Base-by-base conservation (phyloP, 2,113 vertebrate genomes). In the Plecturocebus donacophilus region DNA sequence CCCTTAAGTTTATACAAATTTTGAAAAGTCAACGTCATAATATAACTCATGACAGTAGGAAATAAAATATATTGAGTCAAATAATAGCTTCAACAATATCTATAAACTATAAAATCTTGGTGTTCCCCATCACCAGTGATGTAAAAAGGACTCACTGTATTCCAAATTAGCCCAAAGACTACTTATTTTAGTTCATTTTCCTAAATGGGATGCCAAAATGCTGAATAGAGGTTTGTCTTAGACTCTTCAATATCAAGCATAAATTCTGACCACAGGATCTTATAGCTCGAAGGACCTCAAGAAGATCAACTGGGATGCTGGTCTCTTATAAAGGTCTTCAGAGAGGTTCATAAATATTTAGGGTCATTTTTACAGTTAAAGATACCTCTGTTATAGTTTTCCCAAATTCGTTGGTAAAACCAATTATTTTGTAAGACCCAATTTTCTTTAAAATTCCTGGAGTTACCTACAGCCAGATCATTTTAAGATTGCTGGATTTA, bases 401-500 rank as follows among this genome's bases (percentile, higher is more conserved):
- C 17, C 32, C 30, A 93, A 88, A 56, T 8, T 91, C 6, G 1
- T 27, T 58, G 47, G 35, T 21, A 66, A 96, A 85, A 42, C 42
- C 6, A 87, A 85, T 93, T 95, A 96, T 70, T 86, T 83, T 64
- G 5, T 71, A 77, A 95, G 76, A 94, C 11, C 8, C 1, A 20
- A 54, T 70, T 94, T 89, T 83, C 52, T 66, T 52, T 92, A 90
- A 86, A 71, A 83, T 40, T 83, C 56, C 76, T 94, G 42, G 5
- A 42, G 14, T 32, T 85, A 82, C 5, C 10, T 73, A 49, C 32
- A 92, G 32, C 86, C 13, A 96, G 42, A 80, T 56, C 23, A 21
- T 71, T 94, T 92, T 89, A 92, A 88, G 45, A 77, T 38, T 86
- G 54, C 40, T 96, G 14, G n/a, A 3, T 77, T 58, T 97, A 88